These are phyloP conservation scores for Torymus tubicola DNA, from an alignment of 2,888 invertebrate species.

Conservation along the genomic window DNA sequence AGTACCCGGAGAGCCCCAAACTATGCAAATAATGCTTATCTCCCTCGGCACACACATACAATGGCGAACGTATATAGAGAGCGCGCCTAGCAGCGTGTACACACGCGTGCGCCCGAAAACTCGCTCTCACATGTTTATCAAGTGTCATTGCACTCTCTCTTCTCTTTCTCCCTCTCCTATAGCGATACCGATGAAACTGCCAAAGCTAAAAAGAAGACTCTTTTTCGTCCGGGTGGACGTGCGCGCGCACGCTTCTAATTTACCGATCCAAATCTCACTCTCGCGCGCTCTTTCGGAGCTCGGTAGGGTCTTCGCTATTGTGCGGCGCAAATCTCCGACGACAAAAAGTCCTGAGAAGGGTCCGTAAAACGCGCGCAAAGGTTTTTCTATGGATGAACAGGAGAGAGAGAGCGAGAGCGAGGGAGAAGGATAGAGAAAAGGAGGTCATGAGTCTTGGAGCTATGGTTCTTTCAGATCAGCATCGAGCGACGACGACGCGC, in stretches of 20 bases:
- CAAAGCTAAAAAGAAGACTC: no score
- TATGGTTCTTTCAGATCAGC: no score
- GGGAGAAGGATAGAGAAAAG: slow-evolving; percentile 6
- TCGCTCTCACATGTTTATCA: slow-evolving; percentile 32
- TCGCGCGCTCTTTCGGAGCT: not conserved
- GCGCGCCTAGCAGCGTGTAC: no score
- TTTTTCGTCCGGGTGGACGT: no score
- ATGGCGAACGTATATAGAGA: no score
- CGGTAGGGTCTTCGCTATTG: slow-evolving; percentile 12
- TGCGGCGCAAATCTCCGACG: slow-evolving; percentile 32
- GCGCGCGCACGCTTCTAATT: no score
- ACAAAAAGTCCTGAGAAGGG: slow-evolving; percentile 49
- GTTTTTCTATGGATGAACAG: slow-evolving; percentile 8
- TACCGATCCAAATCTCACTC: not conserved
- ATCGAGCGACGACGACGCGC: no score
- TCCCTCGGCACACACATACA: not conserved
- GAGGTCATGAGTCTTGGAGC: slow-evolving; percentile 30
- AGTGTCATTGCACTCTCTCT: slow-evolving; percentile 22
- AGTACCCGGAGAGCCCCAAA: not conserved
- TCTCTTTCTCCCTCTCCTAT: no score
- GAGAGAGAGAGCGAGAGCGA: no score
- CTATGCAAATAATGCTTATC: slow-evolving; percentile 41
- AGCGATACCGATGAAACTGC: no score
- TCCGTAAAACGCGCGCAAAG: slow-evolving; percentile 40
- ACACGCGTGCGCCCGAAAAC: not conserved